These are phyloP conservation scores for Eurystomus glaucurus DNA, from an alignment of 2,797 vertebrate species.

Conservation along the genomic window DNA sequence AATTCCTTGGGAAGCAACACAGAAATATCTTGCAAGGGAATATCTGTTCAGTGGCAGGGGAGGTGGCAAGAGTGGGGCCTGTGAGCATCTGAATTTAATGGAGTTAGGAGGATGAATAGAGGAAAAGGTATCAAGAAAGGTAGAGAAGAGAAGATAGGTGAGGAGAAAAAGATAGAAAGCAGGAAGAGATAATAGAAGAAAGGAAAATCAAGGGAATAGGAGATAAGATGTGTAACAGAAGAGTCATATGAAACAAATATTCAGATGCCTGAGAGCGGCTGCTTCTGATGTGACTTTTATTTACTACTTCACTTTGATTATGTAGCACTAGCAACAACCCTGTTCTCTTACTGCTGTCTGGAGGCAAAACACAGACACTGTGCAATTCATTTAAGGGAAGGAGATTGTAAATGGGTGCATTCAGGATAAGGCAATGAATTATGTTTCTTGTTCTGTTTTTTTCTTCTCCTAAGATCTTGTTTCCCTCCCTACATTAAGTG, in stretches of 20 bases:
- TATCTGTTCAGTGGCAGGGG: neutral
- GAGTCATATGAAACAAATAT: constrained; percentile 2
- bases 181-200: neutral
- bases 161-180: constrained; percentile 3
- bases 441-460: neutral
- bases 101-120: neutral
- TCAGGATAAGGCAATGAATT: neutral
- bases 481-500: neutral
- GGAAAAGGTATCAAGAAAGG: neutral
- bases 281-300: neutral
- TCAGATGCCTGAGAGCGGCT: neutral
- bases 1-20: neutral
- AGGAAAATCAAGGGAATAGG: constrained; percentile 3
- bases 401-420: neutral
- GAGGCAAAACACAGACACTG: neutral
- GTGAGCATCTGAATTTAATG: neutral
- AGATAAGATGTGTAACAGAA: neutral
- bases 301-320: neutral
- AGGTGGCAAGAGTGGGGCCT: neutral
- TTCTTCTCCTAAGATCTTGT: neutral
- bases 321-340: neutral
- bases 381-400: neutral
- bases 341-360: neutral
- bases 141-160: neutral
- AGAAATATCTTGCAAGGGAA: neutral